phyloP scores from a whole-genome alignment of 2,888 invertebrate species.

The Chrysomela aeneicollis region DNA sequence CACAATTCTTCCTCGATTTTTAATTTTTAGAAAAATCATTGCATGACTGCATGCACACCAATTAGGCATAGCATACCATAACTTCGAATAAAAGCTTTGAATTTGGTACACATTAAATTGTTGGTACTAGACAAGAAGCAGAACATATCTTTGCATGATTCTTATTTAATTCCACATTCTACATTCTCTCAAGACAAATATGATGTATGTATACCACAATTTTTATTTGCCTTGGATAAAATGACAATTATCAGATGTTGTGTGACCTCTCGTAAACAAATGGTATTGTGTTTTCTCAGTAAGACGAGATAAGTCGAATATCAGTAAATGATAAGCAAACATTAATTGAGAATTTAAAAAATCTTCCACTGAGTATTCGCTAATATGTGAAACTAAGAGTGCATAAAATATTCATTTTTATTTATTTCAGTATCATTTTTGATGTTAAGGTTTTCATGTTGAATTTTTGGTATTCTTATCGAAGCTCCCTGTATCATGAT shows the following conservation, averaged over 20 bases:
- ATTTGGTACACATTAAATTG: too few species aligned
- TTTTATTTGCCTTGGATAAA: not conserved
- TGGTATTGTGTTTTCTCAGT: not conserved
- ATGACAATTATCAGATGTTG: not conserved
- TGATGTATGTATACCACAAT: not conserved
- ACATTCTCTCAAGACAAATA: not conserved
- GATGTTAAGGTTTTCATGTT: too few species aligned
- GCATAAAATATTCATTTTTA: too few species aligned
- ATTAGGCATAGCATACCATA: too few species aligned
- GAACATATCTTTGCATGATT: not conserved
- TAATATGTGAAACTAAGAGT: not conserved
- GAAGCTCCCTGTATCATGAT: too few species aligned
- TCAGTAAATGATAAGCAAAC: not conserved
- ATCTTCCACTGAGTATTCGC: not conserved
- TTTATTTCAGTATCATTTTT: too few species aligned
- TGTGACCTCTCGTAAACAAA: not conserved
- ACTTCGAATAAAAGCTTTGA: too few species aligned
- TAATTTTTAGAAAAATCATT: too few species aligned
- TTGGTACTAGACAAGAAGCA: too few species aligned
- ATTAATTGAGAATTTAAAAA: not conserved
- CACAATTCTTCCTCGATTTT: too few species aligned
- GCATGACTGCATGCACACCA: too few species aligned
- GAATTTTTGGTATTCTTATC: too few species aligned
- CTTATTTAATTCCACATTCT: not conserved
- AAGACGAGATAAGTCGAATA: not conserved